Percentiles rank a stretch among this genome's conserved stretches.
Evolutionary conservation across 2,113 vertebrate species (phyloP).

Genomic region (Lipophrys pholis): DNA sequence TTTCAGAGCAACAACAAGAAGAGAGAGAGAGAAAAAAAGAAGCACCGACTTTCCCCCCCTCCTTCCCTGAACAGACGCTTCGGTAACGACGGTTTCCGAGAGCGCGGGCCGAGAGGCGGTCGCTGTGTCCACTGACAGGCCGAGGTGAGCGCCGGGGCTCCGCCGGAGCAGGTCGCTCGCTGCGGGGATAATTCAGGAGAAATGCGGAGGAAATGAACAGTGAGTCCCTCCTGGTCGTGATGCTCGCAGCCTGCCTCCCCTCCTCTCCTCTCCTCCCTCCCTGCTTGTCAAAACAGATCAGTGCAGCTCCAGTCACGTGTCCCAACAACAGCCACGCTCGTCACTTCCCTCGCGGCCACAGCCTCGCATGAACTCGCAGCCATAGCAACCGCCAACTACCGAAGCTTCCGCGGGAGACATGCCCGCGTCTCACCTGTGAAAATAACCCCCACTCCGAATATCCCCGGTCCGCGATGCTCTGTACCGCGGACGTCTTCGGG

Average conservation of each 20-base stretch:
- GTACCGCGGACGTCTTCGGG: too few relatives aligned
- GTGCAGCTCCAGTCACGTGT: slow-evolving; percentile 81
- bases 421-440: neutral
- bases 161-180: neutral
- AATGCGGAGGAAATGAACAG: slow-evolving; percentile 56
- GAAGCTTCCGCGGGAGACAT: slow-evolving; percentile 1
- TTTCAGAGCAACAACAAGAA: slow-evolving; percentile 67
- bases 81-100: slow-evolving; percentile 1
- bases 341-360: slow-evolving; percentile 72
- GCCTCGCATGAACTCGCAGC: slow-evolving; percentile 73
- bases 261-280: slow-evolving; percentile 68
- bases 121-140: neutral
- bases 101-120: neutral
- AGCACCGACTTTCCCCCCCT: too few relatives aligned
- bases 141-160: neutral
- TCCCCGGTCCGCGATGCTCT: too few relatives aligned
- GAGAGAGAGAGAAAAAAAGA: neutral
- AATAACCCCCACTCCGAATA: too few relatives aligned
- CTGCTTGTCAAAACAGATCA: slow-evolving; percentile 87
- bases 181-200: slow-evolving; percentile 34
- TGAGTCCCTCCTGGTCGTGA: slow-evolving; percentile 63
- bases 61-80: slow-evolving; percentile 12
- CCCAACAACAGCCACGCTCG: slow-evolving; percentile 75
- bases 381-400: slow-evolving; percentile 75
- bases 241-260: slow-evolving; percentile 71